phyloP scores from a whole-genome alignment of 2,888 invertebrate genomes.

The Eulithis testata region DNA sequence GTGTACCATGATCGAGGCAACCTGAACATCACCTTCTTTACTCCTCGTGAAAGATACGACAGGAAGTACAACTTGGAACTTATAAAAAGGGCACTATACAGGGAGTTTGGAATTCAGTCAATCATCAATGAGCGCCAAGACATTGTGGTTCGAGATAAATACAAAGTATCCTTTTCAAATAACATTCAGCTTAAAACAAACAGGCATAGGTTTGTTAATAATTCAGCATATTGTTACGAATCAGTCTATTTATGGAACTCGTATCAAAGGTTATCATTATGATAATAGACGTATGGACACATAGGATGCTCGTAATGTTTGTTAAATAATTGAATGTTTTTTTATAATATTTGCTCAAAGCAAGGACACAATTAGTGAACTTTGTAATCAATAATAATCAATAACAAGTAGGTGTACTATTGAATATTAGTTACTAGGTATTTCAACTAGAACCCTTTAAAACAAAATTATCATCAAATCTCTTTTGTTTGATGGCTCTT shows the following conservation, averaged over 20 bases:
- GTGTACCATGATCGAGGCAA: constrained; percentile 98
- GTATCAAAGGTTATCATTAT: constrained; percentile 18
- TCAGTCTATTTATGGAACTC: constrained; percentile 20
- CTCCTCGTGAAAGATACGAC: constrained; percentile 92
- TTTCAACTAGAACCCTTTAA: no score
- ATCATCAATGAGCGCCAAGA: constrained; percentile 93
- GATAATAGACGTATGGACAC: not conserved
- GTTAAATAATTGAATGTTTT: constrained; percentile 1
- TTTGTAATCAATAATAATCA: no score
- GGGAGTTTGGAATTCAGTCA: constrained; percentile 92
- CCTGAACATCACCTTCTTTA: constrained; percentile 96
- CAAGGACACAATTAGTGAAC: not conserved
- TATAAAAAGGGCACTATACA: constrained; percentile 91
- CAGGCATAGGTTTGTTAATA: not conserved
- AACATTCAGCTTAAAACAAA: constrained; percentile 9
- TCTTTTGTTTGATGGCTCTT: no score
- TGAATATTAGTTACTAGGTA: no score
- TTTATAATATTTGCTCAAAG: not conserved
- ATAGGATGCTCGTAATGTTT: constrained; percentile 6
- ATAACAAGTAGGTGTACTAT: no score
- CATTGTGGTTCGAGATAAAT: constrained; percentile 90
- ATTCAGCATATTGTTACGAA: not conserved
- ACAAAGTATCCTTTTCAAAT: constrained; percentile 87
- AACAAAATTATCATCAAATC: no score
- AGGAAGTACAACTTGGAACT: constrained; percentile 94